Evolutionary conservation across 1,140 invertebrate genomes (phyloP), one percentile per base, ranked within the genome.

Genomic region (Wasmannia auropunctata): DNA sequence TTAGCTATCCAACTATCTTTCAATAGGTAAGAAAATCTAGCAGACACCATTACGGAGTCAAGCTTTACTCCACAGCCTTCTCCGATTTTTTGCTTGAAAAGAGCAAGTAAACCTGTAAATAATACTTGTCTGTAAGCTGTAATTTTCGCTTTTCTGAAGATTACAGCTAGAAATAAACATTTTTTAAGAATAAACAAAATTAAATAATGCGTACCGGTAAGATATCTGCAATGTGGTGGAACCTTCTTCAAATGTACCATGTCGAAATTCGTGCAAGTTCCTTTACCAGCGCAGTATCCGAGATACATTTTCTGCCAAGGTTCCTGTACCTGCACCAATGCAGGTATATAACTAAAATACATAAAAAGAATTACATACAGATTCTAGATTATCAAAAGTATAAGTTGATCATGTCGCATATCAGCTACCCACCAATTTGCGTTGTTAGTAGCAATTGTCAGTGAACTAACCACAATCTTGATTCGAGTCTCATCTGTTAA

Each of bases 321-420:
- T 93, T 98, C 97, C 90, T 97, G 95, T 28, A 98, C 96, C 96
- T 99, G 98, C 63, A 99, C 96, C 95, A 99, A 98, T 28, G 98
- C 96, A 43, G 98, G 98, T 69, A 98, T 95, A 87, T 97, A 96
- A 94, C 98, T 97, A 90, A 60, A 96, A 95, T 87, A 69, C 4
- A 14, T 46, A 86, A 8, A 76, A 88, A 88, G 62, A 76, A 69
- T 72, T 81, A 51, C 65, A 56, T n/a, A 34, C 19, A 16, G 28
- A 90, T 51, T 34, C 54, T 28, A 51, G 10, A 49, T 19, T 19
- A 58, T 56, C 7, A 54, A 16, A 40, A 22, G 49, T 58, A 34
- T 16, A 54, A 69, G 11, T 65, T 11, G 69, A 25, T 34, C 0
- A 56, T 25, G 22, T 14, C 1, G 0, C 4, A 2, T 5, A 22